phyloP scores from a whole-genome alignment of 2,113 vertebrate genomes.

The Oreochromis aureus region DNA sequence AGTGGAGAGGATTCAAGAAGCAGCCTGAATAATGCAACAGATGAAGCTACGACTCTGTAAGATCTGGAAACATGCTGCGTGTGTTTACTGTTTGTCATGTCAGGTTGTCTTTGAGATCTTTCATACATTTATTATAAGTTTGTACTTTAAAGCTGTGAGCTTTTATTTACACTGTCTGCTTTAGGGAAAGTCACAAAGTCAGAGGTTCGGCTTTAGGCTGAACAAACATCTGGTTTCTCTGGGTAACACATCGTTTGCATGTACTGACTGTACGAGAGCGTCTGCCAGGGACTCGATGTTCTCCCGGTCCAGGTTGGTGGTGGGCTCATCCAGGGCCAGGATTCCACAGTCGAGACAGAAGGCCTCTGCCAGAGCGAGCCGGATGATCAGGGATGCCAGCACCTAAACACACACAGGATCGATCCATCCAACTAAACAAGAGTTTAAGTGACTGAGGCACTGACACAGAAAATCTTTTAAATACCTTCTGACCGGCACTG shows the following conservation, averaged over 20 bases:
- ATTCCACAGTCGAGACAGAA: constrained; percentile 69
- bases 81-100: not conserved
- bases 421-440: not conserved
- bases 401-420: constrained; percentile 70
- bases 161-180: not conserved
- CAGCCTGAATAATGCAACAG: not conserved
- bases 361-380: not conserved
- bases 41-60: not conserved
- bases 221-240: not conserved
- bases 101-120: not conserved
- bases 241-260: not conserved
- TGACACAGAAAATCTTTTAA: not conserved
- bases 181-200: not conserved
- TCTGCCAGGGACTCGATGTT: constrained; percentile 96
- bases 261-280: constrained; percentile 91
- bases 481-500: constrained; percentile 95
- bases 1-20: not conserved
- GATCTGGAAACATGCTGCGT: no score
- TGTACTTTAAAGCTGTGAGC: not conserved
- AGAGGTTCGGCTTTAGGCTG: not conserved
- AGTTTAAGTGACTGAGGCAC: not conserved
- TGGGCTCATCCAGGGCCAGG: constrained; percentile 92
- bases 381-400: constrained; percentile 91
- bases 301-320: constrained; percentile 93
- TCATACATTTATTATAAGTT: not conserved